Evolutionary conservation across 2,797 vertebrate species (phyloP), one percentile per base, ranked within the genome.

Genomic region (Thamnophis elegans): DNA sequence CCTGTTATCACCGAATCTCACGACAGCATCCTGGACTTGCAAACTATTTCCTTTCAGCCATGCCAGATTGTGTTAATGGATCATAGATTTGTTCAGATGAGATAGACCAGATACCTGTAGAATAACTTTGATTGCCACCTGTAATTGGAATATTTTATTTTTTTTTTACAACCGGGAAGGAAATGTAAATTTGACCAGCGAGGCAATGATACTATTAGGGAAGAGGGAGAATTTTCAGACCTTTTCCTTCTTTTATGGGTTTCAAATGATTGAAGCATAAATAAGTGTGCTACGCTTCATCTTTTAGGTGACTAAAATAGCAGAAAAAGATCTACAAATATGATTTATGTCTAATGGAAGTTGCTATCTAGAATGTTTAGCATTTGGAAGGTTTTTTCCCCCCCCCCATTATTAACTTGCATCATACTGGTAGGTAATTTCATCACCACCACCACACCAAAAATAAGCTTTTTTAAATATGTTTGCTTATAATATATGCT

Each of bases 1-100:
- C 91, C 85, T 87, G 26, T 88, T 47, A 82, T 58, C 91, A 89
- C 68, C 1, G 0, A 1, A 54, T 47, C 88, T 95, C 89, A 25
- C 3, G 0, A 47, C 91, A 73, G 87, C 93, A 53, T 54, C 73
- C 47, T 14, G 88, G 62, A 90, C 73, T 36, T 0, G 0, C 36
- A 56, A 95, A 51, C 32, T 2, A 93, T 68, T 95, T 88, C 65
- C 85, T 95, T 89, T 87, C 18, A 73, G 28, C 13, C 6, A 1
- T 73, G 12, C 60, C 6, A 59, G 55, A 32, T 25, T 65, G 65
- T 36, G 3, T 13, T 47, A n/a, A 59, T 20, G n/a, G 56, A 20
- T 89, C 6, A 60, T 54, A 58, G 62, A 36, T 14, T 73, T 36
- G 16, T 73, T 73, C 68, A 36, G 32, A 73, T 18, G 68, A 73